Percentiles rank a stretch among this genome's conserved stretches.
These are phyloP conservation scores for Rutpela maculata DNA, from an alignment of 2,888 invertebrate genomes.

Conservation along the genomic window DNA sequence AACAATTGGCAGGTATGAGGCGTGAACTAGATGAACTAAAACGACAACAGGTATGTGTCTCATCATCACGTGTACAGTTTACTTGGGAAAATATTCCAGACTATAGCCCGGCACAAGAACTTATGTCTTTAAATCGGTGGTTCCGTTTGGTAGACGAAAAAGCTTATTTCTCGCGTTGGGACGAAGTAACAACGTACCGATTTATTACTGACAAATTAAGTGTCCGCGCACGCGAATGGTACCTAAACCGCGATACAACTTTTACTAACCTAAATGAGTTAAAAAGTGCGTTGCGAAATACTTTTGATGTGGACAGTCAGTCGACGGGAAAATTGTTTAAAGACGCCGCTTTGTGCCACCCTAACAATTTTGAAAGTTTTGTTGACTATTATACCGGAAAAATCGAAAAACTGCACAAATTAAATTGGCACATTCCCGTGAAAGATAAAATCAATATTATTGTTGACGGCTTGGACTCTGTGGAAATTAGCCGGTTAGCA, in stretches of 20 bases:
- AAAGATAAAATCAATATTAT: slow-evolving; percentile 17
- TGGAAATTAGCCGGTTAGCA: too few relatives aligned
- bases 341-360: not conserved
- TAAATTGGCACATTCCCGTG: slow-evolving; percentile 12
- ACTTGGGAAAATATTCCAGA: slow-evolving; percentile 16
- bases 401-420: not conserved
- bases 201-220: not conserved
- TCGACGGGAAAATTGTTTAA: slow-evolving; percentile 6
- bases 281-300: too few relatives aligned
- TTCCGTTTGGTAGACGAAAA: too few relatives aligned
- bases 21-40: slow-evolving; percentile 8
- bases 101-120: not conserved
- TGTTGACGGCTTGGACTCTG: not conserved
- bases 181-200: not conserved
- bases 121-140: not conserved
- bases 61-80: not conserved
- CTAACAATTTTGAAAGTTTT: not conserved
- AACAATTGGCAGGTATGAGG: not conserved
- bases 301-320: not conserved
- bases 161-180: too few relatives aligned
- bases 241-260: not conserved
- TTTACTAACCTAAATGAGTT: too few relatives aligned
- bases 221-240: slow-evolving; percentile 8
- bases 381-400: slow-evolving; percentile 3
- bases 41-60: slow-evolving; percentile 15